These are phyloP conservation scores for Cotesia congregata DNA, from an alignment of 2,888 invertebrate genomes.

Conservation along the genomic window DNA sequence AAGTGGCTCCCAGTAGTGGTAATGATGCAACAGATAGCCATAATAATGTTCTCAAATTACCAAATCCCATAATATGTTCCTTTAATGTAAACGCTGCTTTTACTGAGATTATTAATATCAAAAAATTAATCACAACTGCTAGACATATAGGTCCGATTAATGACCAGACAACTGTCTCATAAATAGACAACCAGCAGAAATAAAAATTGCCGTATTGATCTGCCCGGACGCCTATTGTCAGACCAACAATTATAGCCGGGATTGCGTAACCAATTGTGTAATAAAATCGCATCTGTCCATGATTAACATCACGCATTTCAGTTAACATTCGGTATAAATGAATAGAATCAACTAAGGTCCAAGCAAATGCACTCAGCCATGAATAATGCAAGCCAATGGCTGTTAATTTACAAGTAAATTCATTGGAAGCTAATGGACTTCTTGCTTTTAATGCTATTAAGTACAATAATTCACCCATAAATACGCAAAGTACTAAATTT, in stretches of 20 bases:
- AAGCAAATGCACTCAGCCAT: constrained; percentile 91
- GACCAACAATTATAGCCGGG: constrained; percentile 90
- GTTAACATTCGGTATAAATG: constrained; percentile 95
- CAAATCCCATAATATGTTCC: constrained; percentile 87
- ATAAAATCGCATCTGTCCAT: constrained; percentile 93
- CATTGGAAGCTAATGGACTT: constrained; percentile 83
- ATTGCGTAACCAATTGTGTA: constrained; percentile 93
- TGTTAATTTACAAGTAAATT: constrained; percentile 89
- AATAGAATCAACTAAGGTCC: constrained; percentile 93
- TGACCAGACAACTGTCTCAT: constrained; percentile 96
- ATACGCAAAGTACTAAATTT: constrained; percentile 91
- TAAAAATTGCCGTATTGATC: constrained; percentile 95
- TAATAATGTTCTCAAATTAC: constrained; percentile 79
- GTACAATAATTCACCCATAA: constrained; percentile 88
- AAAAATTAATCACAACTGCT: constrained; percentile 83
- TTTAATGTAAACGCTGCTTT: constrained; percentile 92
- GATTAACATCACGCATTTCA: constrained; percentile 96
- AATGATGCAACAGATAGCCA: constrained; percentile 90
- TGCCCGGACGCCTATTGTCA: constrained; percentile 92
- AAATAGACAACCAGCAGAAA: constrained; percentile 95
- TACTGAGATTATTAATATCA: constrained; percentile 87
- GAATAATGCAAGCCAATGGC: constrained; percentile 94
- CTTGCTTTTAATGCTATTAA: constrained; percentile 89
- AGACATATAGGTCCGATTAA: constrained; percentile 91
- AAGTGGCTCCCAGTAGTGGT: constrained; percentile 86